phyloP scores from a whole-genome alignment of 1,140 invertebrate genomes.

The Drosophila chauvacae region DNA sequence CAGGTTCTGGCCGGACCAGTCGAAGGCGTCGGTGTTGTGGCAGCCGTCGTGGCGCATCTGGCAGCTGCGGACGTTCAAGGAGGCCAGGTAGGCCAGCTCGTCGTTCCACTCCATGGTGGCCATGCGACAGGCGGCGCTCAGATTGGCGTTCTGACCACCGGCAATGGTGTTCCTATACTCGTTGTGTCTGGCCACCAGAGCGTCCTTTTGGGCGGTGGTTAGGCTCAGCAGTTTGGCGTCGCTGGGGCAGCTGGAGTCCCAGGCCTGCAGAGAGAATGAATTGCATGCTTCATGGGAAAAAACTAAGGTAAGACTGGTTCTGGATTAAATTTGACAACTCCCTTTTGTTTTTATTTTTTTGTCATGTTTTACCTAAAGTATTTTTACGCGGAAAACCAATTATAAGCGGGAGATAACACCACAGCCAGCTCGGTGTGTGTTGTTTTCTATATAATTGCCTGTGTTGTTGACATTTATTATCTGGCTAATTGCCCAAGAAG shows the following conservation, averaged over 20 bases:
- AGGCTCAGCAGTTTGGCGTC: constrained; percentile 50
- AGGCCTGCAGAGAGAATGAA: constrained; percentile 26
- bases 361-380: not conserved
- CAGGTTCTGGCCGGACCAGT: constrained; percentile 76
- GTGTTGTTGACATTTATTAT: not conserved
- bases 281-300: not conserved
- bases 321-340: not conserved
- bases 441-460: not conserved
- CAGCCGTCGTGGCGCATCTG: constrained; percentile 70
- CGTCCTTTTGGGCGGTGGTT: constrained; percentile 28
- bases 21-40: constrained; percentile 68
- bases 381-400: not conserved
- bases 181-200: constrained; percentile 55
- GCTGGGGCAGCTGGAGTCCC: constrained; percentile 51
- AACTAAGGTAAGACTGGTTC: not conserved
- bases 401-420: not conserved
- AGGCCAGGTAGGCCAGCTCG: constrained; percentile 69
- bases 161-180: constrained; percentile 66
- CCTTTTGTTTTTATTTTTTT: not conserved
- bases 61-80: constrained; percentile 69
- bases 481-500: not conserved
- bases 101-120: constrained; percentile 77
- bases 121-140: constrained; percentile 71
- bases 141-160: constrained; percentile 46
- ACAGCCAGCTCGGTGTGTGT: not conserved